Percentiles rank a stretch among this genome's conserved stretches.
These are phyloP conservation scores for Cataglyphis hispanica DNA, from an alignment of 1,140 invertebrate genomes.

Conservation along the genomic window DNA sequence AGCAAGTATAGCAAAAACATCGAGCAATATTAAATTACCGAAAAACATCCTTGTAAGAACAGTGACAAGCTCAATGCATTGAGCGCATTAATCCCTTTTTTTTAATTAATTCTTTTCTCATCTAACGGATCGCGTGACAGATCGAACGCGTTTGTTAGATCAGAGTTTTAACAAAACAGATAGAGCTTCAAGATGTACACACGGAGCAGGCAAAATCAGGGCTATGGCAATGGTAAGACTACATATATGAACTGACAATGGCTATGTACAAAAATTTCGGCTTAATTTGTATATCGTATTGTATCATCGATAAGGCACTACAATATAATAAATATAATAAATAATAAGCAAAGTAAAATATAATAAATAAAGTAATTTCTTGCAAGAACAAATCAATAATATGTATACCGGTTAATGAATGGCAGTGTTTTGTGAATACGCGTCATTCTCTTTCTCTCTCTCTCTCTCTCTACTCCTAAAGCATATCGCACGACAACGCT, in stretches of 20 bases:
- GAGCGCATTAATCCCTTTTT: background rate
- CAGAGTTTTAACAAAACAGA: background rate
- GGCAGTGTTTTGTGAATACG: slow-evolving; percentile 9
- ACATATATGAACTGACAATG: too few relatives aligned
- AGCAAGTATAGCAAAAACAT: background rate
- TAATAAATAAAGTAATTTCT: background rate
- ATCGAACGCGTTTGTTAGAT: background rate
- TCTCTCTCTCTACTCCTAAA: too few relatives aligned
- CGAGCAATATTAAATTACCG: background rate
- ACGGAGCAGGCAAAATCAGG: slow-evolving; percentile 78
- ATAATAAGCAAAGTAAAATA: background rate
- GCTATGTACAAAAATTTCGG: background rate
- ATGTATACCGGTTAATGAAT: slow-evolving; percentile 44
- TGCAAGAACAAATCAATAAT: slow-evolving; percentile 62
- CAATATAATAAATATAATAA: background rate
- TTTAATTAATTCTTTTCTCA: background rate
- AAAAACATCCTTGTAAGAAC: background rate
- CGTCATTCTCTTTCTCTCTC: too few relatives aligned
- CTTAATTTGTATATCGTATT: background rate
- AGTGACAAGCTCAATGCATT: background rate
- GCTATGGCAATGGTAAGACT: slow-evolving; percentile 75
- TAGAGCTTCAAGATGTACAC: slow-evolving; percentile 73
- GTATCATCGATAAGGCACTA: background rate
- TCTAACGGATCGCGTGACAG: background rate
- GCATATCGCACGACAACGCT: too few relatives aligned